Base-by-base conservation (phyloP, 1,140 invertebrate genomes). In the Daktulosphaira vitifoliae region DNA sequence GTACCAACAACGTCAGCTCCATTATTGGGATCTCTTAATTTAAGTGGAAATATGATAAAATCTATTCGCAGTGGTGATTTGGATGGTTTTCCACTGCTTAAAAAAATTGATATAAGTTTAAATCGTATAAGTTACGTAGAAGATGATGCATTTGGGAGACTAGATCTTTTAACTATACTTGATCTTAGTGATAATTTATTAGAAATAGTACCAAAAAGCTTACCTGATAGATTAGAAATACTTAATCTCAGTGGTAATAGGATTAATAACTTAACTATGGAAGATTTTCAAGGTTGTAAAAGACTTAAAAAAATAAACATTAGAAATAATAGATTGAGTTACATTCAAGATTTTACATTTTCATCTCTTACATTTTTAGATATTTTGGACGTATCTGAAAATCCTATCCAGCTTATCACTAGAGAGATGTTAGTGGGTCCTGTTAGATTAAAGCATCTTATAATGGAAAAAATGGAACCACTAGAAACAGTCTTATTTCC, bases 81-180 rank as follows among this genome's bases (percentile, higher is more conserved):
- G 65, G 89, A 92, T 71, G 90, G 89, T 68, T 94, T 93, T 73
- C 90, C 90, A 0, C 75, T 92, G 16, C 74, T 96, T 9, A 85
- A 85, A 67, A 78, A 88, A 25, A 73, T 96, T 23, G 87, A 92
- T 71, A 80, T 96, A 33, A 87, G 87, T 22, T 80, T 86, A 54
- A 95, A 94, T 71, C 77, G 80, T 65, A 80, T 96, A 25, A 76
- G 75, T 42, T 77, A 81, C 3, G 81, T 96, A 6, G 90, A 93
- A 74, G 88, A 94, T 33, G 89, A 92, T 70, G 88, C 91, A 0
- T 76, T 96, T 23, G 88, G 88, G 0, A 79, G 90, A 37, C 73
- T 92, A 18, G 88, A 90, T 70, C 82, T 86, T 69, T 79, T 97
- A 6, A 77, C 85, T 25, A 79, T 87, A 62, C 78, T 96, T 13